Percentiles rank a stretch among this genome's conserved stretches.
phyloP scores from a whole-genome alignment of 2,113 vertebrate species.

The Myrmecobius fasciatus region DNA sequence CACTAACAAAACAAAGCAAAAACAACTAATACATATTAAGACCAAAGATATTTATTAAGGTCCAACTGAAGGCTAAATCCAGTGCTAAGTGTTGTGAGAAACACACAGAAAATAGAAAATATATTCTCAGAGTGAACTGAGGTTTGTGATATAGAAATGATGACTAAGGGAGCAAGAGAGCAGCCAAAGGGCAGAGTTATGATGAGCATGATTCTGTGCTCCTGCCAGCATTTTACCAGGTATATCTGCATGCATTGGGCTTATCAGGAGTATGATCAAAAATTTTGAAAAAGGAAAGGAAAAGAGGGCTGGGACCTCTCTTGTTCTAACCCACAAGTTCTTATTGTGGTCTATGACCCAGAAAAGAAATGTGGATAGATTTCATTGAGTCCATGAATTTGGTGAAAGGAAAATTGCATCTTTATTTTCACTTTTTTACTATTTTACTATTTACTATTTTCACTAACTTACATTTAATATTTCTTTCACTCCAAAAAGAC shows the following conservation, averaged over 20 bases:
- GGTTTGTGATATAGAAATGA: not conserved
- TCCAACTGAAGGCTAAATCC: not conserved
- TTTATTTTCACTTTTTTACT: not conserved
- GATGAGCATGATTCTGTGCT: not conserved
- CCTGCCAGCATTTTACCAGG: not conserved
- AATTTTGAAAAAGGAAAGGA: not conserved
- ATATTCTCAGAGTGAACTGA: not conserved
- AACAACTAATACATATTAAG: slow-evolving; percentile 6
- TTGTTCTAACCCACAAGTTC: not conserved
- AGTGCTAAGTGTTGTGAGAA: slow-evolving; percentile 7
- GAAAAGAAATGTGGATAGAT: not conserved
- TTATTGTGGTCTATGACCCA: not conserved
- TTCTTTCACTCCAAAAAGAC: not conserved
- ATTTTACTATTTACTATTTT: too few relatives aligned
- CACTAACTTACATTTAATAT: not conserved
- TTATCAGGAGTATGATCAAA: not conserved
- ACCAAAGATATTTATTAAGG: slow-evolving; percentile 23
- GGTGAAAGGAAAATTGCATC: not conserved
- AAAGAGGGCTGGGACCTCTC: not conserved
- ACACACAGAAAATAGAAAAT: not conserved
- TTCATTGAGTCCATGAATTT: not conserved
- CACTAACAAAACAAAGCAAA: slow-evolving; percentile 42
- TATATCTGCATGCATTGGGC: not conserved
- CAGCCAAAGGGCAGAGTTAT: not conserved
- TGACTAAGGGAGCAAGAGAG: not conserved